Conservation (phyloP, 2,797 vertebrate species). For the Hydrophis major region DNA sequence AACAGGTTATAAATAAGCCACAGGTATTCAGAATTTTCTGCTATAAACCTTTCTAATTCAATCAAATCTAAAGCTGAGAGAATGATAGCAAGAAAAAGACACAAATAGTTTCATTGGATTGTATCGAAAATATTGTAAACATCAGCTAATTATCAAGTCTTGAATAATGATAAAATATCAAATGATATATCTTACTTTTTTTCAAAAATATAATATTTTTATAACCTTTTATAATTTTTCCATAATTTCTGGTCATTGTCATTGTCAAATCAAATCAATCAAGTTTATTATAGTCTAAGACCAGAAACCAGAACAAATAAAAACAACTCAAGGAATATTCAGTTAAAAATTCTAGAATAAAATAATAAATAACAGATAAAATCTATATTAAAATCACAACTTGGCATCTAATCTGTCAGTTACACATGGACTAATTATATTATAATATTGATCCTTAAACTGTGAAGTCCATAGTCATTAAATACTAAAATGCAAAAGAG, state of each 20-base stretch:
- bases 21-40: not conserved
- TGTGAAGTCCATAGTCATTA: too few relatives aligned
- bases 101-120: not conserved
- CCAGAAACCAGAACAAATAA: too few relatives aligned
- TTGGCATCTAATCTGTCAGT: too few relatives aligned
- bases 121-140: not conserved
- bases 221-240: not conserved
- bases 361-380: too few relatives aligned
- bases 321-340: too few relatives aligned
- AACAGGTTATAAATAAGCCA: not conserved
- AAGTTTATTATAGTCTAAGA: too few relatives aligned
- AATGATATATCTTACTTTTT: not conserved
- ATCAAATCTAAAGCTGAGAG: not conserved
- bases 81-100: not conserved
- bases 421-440: too few relatives aligned
- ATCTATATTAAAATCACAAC: too few relatives aligned
- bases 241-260: not conserved
- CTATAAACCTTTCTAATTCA: not conserved
- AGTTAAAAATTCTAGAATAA: too few relatives aligned
- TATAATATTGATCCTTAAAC: too few relatives aligned
- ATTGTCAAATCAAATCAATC: too few relatives aligned
- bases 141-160: not conserved
- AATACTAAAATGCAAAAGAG: too few relatives aligned
- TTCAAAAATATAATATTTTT: not conserved
- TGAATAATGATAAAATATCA: not conserved